Conservation (phyloP, 2,888 invertebrate genomes). For the Parnassius glacialis region DNA sequence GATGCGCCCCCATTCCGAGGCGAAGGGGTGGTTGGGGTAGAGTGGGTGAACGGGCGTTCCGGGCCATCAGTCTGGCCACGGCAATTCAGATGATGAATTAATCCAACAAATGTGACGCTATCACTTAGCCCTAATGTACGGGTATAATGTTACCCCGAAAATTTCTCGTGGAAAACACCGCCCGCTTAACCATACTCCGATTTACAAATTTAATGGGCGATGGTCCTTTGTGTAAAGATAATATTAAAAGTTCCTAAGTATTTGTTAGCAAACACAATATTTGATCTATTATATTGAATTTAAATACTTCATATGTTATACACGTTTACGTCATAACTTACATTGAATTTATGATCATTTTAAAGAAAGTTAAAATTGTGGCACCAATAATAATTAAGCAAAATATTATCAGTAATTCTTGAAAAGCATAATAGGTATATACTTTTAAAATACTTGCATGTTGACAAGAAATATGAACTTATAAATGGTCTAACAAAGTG, state of each 20-base stretch:
- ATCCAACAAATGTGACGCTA: constrained; percentile 81
- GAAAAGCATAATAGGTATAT: too few relatives aligned
- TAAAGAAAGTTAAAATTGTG: too few relatives aligned
- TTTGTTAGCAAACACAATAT: too few relatives aligned
- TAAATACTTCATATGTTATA: too few relatives aligned
- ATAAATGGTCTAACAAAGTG: too few relatives aligned
- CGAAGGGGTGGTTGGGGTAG: constrained; percentile 32
- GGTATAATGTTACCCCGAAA: constrained; percentile 78
- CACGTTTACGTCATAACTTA: too few relatives aligned
- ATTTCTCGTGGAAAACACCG: constrained; percentile 49
- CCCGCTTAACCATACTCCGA: constrained; percentile 9
- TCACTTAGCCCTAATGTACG: constrained; percentile 81
- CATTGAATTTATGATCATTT: too few relatives aligned
- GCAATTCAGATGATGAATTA: constrained; percentile 82
- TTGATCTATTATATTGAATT: too few relatives aligned
- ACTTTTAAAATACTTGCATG: too few relatives aligned
- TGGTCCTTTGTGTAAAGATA: constrained; percentile 15
- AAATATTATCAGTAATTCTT: too few relatives aligned
- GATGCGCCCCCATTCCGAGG: constrained; percentile 38
- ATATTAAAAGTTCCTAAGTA: neutral
- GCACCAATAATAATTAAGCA: too few relatives aligned
- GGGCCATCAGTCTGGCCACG: constrained; percentile 80
- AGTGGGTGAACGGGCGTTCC: constrained; percentile 56
- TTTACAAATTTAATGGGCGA: constrained; percentile 5
- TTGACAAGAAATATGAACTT: too few relatives aligned